phyloP scores from a whole-genome alignment of 2,888 invertebrate species.

The Dynastes hyllus region DNA sequence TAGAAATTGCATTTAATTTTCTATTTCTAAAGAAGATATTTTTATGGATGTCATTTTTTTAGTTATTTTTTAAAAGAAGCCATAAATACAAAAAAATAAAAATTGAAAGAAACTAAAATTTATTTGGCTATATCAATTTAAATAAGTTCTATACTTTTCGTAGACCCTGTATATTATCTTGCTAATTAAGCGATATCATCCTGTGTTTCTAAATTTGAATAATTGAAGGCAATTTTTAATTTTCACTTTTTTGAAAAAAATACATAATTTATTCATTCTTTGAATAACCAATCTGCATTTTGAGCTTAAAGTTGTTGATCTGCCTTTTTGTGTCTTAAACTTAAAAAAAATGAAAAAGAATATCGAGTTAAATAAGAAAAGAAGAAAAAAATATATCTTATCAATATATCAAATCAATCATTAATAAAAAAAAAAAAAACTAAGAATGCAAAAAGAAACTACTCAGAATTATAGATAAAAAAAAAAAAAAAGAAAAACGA shows the following conservation, averaged over 20 bases:
- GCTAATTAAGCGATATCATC: too few relatives aligned
- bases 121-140: too few relatives aligned
- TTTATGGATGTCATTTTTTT: too few relatives aligned
- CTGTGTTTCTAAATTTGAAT: too few relatives aligned
- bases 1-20: not conserved
- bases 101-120: too few relatives aligned
- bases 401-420: conserved; percentile 39
- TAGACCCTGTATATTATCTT: not conserved
- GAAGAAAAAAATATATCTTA: conserved; percentile 26
- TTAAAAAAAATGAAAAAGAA: conserved; percentile 19
- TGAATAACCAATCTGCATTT: conserved; percentile 26
- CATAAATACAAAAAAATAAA: too few relatives aligned
- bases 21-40: too few relatives aligned
- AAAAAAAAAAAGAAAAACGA: not conserved
- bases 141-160: too few relatives aligned
- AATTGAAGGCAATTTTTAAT: too few relatives aligned
- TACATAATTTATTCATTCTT: not conserved
- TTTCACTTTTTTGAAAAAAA: too few relatives aligned
- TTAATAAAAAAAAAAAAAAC: not conserved
- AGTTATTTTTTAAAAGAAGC: too few relatives aligned
- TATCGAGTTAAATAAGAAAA: conserved; percentile 29
- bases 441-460: not conserved
- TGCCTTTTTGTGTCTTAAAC: conserved; percentile 45
- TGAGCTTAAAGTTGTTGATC: conserved; percentile 45
- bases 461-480: conserved; percentile 20